Conservation (phyloP, 2,113 vertebrate genomes). For the Melanerpes formicivorus region DNA sequence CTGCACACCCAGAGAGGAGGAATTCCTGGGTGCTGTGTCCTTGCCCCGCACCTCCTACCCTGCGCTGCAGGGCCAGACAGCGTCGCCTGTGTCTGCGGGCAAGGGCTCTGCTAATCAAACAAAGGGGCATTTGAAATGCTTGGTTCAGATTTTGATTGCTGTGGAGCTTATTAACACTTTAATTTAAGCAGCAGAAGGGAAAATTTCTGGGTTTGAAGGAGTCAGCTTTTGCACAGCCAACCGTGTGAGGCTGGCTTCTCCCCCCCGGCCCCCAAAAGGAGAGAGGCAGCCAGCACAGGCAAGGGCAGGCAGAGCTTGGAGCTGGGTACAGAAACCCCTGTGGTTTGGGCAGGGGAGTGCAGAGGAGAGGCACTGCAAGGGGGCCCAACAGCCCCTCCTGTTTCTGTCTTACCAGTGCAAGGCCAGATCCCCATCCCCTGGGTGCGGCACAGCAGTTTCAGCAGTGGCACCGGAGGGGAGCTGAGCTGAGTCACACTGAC, state of each 20-base stretch:
- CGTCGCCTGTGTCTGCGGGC: neutral
- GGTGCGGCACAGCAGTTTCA: neutral
- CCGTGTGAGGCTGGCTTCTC: neutral
- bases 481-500: neutral
- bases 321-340: neutral
- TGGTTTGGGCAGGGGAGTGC: rapidly evolving
- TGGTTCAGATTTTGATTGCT: neutral
- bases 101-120: slow-evolving; percentile 2
- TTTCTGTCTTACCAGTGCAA: neutral
- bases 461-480: neutral
- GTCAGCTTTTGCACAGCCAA: neutral
- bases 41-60: neutral
- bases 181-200: neutral
- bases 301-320: neutral
- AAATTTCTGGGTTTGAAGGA: neutral
- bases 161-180: neutral
- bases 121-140: neutral
- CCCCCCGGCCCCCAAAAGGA: neutral
- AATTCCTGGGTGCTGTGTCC: neutral
- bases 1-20: neutral
- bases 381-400: neutral
- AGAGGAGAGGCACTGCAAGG: neutral
- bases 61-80: rapidly evolving
- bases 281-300: neutral
- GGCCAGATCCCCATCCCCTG: rapidly evolving